A percentile compares a stretch with the other conserved stretches of the same genome.
phyloP scores from a whole-genome alignment of 2,113 vertebrate species.

The Melanerpes formicivorus region DNA sequence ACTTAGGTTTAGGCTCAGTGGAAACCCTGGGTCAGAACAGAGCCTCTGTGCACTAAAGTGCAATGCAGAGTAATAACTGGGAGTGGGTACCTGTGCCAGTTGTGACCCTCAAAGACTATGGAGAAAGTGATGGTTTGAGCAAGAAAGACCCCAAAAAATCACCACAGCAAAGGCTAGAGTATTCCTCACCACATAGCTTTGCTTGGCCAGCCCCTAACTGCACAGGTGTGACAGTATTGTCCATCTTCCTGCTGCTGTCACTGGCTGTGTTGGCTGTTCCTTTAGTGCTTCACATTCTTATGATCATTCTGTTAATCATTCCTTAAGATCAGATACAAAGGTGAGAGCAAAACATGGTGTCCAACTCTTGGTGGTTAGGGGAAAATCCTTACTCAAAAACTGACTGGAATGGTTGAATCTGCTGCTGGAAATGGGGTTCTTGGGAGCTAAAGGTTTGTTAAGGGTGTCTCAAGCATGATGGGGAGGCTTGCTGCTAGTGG shows the following conservation, averaged over 20 bases:
- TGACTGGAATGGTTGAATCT: background rate
- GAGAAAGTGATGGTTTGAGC: background rate
- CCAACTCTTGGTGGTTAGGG: background rate
- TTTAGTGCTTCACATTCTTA: background rate
- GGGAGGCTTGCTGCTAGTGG: background rate
- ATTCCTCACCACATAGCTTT: background rate
- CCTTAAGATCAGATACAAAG: background rate
- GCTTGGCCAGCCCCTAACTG: background rate
- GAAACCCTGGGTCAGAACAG: background rate
- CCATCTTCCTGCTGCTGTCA: background rate
- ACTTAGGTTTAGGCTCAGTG: background rate
- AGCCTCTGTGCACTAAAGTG: background rate
- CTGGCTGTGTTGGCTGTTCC: background rate
- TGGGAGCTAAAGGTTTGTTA: background rate
- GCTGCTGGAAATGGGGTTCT: background rate
- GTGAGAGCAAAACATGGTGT: background rate
- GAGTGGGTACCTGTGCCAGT: background rate
- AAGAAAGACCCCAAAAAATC: background rate
- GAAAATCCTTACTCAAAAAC: background rate
- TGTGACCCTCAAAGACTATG: background rate
- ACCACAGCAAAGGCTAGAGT: background rate
- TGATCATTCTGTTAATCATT: background rate
- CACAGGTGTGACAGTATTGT: too few species aligned
- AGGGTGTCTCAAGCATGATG: background rate
- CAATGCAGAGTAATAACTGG: background rate